Evolutionary conservation across 2,797 vertebrate species (phyloP), one percentile per base, ranked within the genome.

Genomic region (Cynodonichthys magdalenae): DNA sequence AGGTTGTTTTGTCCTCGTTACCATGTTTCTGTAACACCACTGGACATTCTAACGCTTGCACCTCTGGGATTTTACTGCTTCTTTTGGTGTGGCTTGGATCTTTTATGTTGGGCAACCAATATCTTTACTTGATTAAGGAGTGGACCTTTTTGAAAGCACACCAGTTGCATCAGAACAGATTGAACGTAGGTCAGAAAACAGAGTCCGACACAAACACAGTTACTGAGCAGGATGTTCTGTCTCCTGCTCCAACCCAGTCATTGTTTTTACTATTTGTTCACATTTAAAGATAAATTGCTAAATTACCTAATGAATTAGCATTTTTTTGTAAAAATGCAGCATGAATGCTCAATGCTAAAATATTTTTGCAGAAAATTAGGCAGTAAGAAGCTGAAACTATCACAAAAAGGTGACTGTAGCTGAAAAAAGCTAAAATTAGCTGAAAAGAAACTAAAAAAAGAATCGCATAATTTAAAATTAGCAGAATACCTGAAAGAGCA

Each of bases 1-100:
- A 81, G 71, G 76, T n/a, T 59, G 66, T 66, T 83, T 87, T 89
- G 84, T 91, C 69, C 74, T 72, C 59, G 27, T 46, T 53, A 17
- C 52, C 69, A 28, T 74, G 57, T 78, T 68, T 77, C 67, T 69
- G 66, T 14, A 57, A 66, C 61, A 46, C 51, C 39, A 46, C 34
- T 36, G 6, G 65, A 53, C 34, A 53, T 29, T 79, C 77, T 27
- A 77, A 77, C 67, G 55, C 57, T 56, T 50, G 42, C 17, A 19
- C 6, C 6, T 55, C 58, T 51, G 44, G 34, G 58, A 54, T 53
- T 48, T 12, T 9, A 1, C 57, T 31, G 3, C 36, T 39, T 39
- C 36, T 31, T 45, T 58, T 71, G 18, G 6, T 3, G 0, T 14
- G 62, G 36, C 39, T 34, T 42, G 14, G 3, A 15, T 53, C 11